These are phyloP conservation scores for Craniophora ligustri DNA, from an alignment of 2,888 invertebrate genomes.

Conservation along the genomic window DNA sequence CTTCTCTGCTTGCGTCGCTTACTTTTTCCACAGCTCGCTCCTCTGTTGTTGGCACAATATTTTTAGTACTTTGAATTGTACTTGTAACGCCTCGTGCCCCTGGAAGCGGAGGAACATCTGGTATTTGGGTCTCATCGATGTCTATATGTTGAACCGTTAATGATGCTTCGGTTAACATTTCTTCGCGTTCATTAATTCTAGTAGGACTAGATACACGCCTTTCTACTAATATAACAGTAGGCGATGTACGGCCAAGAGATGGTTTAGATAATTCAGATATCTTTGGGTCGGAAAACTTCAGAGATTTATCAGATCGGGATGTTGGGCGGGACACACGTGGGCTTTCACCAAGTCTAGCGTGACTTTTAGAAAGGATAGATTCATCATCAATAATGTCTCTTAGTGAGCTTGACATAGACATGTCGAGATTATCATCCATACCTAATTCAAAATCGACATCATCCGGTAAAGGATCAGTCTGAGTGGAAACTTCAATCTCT, in stretches of 20 bases:
- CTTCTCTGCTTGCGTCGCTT: slow-evolving; percentile 72
- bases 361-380: slow-evolving; percentile 82
- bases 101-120: slow-evolving; percentile 83
- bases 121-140: slow-evolving; percentile 81
- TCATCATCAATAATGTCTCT: slow-evolving; percentile 86
- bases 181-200: slow-evolving; percentile 88
- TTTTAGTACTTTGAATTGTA: slow-evolving; percentile 58
- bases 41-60: slow-evolving; percentile 55
- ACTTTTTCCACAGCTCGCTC: slow-evolving; percentile 76
- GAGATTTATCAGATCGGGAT: slow-evolving; percentile 88
- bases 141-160: slow-evolving; percentile 91
- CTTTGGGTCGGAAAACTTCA: slow-evolving; percentile 87
- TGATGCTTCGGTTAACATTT: slow-evolving; percentile 90
- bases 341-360: slow-evolving; percentile 84
- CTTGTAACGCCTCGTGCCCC: slow-evolving; percentile 66
- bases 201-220: slow-evolving; percentile 89
- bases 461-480: slow-evolving; percentile 95
- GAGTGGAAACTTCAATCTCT: slow-evolving; percentile 94
- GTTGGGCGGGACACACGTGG: slow-evolving; percentile 83
- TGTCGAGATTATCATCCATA: slow-evolving; percentile 80
- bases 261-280: slow-evolving; percentile 87
- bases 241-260: slow-evolving; percentile 88
- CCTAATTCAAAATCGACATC: slow-evolving; percentile 91
- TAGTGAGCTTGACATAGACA: slow-evolving; percentile 84
- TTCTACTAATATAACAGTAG: slow-evolving; percentile 89